Evolutionary conservation across 2,113 vertebrate species (phyloP), one percentile per base, ranked within the genome.

Genomic region (Amia ocellicauda): DNA sequence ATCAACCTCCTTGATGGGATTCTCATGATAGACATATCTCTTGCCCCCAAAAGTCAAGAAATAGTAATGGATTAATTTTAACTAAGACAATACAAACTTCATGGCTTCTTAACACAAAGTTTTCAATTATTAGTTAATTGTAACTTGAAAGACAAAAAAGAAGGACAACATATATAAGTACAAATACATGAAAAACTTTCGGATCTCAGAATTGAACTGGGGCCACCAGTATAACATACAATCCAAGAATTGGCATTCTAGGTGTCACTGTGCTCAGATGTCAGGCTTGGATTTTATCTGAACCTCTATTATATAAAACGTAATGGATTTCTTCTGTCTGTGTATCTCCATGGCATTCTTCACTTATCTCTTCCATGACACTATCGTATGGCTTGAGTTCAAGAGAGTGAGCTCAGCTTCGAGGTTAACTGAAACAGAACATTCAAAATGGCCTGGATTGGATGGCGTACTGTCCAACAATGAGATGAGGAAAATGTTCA

Each of bases 221-320:
- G 31, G 31, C 31, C 11, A 36, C 31, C 31, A 36, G 31, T 36
- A 36, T 36, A 7, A 11, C 1, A 36, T 1, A 11, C 31, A 7
- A 7, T 13, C 20, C 17, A 16, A 50, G 9, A 50, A 50, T 50
- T 50, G 47, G 47, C 47, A 50, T 50, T 50, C 47, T 13, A 50
- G 47, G 20, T 19, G 47, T 22, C 20, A 22, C 47, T 50, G 16
- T 28, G 54, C 24, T 57, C 29, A n/a, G 27, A 17, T 59, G 57
- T 41, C 36, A 13, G 57, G 40, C 36, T 23, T 49, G 43, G 23
- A 42, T 61, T 61, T 61, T 9, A 61, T 26, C 40, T 45, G 5
- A 47, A 43, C 26, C 58, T 13, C 31, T 3, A 26, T 27, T 22
- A 1, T 24, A 60, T 26, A 24, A 27, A 13, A 47, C 27, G 7